These are phyloP conservation scores for Chiroxiphia lanceolata DNA, from an alignment of 2,797 vertebrate genomes.

Conservation along the genomic window DNA sequence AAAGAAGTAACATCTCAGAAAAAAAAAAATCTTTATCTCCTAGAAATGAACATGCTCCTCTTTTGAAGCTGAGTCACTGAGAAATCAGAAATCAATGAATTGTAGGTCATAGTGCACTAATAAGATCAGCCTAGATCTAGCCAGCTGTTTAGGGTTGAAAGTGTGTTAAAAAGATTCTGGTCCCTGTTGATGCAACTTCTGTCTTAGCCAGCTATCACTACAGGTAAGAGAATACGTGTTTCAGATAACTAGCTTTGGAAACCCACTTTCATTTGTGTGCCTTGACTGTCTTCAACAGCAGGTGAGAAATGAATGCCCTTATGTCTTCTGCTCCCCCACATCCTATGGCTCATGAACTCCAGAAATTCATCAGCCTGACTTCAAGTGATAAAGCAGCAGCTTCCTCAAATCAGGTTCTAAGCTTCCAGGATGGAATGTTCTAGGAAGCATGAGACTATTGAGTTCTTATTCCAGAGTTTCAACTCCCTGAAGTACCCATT, in stretches of 20 bases:
- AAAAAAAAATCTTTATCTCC: not conserved
- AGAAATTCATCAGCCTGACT: not conserved
- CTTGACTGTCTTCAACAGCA: not conserved
- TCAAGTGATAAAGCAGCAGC: not conserved
- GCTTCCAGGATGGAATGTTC: not conserved
- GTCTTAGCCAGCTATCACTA: not conserved
- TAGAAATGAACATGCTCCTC: not conserved
- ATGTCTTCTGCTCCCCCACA: not conserved
- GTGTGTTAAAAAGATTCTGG: not conserved
- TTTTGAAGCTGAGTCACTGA: not conserved
- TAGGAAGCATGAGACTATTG: not conserved
- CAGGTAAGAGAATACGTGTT: not conserved
- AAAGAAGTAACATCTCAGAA: not conserved
- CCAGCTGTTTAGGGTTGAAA: not conserved
- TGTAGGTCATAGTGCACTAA: not conserved
- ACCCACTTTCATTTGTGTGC: not conserved
- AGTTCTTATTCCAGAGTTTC: not conserved
- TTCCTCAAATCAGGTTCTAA: not conserved
- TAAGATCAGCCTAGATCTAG: not conserved
- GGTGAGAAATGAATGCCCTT: not conserved
- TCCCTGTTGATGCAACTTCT: not conserved
- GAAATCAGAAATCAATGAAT: not conserved
- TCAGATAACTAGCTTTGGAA: not conserved
- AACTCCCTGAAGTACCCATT: not conserved
- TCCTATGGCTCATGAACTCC: not conserved